Conservation (phyloP, 2,797 vertebrate genomes). For the Tokudaia tokunoshimensis region DNA sequence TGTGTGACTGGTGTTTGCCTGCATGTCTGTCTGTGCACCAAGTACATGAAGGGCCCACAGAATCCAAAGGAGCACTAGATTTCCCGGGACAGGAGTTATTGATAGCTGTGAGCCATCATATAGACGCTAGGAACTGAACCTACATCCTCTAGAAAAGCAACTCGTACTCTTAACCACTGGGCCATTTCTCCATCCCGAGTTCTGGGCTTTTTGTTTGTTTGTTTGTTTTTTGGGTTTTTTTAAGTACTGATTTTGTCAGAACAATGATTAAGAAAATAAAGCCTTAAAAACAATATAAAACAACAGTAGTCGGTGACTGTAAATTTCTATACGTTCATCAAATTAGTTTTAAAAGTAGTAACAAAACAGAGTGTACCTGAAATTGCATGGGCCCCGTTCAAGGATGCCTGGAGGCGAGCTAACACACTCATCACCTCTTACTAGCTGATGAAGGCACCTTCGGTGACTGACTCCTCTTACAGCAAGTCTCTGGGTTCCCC, state of each 20-base stretch:
- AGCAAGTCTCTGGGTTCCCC: neutral
- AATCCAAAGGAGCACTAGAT: neutral
- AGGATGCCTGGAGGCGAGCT: neutral
- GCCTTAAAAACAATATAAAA: neutral
- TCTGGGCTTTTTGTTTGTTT: neutral
- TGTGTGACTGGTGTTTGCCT: neutral
- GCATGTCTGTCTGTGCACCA: too few relatives aligned
- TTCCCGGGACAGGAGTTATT: neutral
- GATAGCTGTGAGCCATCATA: neutral
- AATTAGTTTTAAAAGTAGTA: constrained; percentile 47
- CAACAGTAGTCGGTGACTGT: neutral
- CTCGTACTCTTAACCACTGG: neutral
- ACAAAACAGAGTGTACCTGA: neutral
- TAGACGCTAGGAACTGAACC: neutral
- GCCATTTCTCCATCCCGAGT: neutral
- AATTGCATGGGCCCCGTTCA: neutral
- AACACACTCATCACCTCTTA: neutral
- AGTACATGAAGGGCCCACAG: neutral
- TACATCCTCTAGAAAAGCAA: neutral
- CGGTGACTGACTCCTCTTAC: neutral
- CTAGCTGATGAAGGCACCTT: neutral
- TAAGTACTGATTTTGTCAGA: neutral
- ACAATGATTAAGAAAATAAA: neutral
- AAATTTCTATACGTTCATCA: neutral
- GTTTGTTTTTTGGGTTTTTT: too few relatives aligned